Conservation (phyloP, 2,113 vertebrate genomes). For the Balaeniceps rex region DNA sequence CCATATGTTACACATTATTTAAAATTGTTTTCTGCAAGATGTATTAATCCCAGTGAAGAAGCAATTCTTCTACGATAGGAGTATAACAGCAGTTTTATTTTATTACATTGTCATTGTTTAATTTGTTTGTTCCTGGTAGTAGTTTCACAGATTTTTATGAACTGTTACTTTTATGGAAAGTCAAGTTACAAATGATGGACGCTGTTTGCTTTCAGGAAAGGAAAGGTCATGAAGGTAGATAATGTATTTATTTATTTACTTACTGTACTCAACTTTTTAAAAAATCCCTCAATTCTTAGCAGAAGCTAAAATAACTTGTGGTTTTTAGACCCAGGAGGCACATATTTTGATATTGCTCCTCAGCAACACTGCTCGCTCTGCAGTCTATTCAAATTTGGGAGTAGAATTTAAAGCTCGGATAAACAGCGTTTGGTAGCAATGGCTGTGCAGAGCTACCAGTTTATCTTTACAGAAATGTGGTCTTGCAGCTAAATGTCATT, state of each 20-base stretch:
- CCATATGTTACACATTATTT: constrained; percentile 77
- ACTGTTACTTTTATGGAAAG: constrained; percentile 74
- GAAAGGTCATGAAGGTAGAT: constrained; percentile 53
- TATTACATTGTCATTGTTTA: constrained; percentile 73
- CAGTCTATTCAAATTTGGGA: constrained; percentile 54
- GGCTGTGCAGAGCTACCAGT: background rate
- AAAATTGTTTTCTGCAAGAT: constrained; percentile 72
- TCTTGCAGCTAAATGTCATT: constrained; percentile 6
- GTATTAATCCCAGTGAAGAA: constrained; percentile 71
- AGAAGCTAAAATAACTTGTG: constrained; percentile 52
- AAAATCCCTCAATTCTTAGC: constrained; percentile 12
- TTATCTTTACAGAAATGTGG: constrained; percentile 25
- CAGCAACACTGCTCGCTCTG: constrained; percentile 34
- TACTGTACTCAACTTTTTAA: background rate
- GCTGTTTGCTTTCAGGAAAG: constrained; percentile 53
- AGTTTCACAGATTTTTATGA: constrained; percentile 74
- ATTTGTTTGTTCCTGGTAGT: constrained; percentile 74
- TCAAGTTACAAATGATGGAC: constrained; percentile 58
- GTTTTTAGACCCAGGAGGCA: constrained; percentile 32
- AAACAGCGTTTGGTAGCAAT: constrained; percentile 29
- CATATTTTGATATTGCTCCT: constrained; percentile 62
- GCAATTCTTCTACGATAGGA: constrained; percentile 63
- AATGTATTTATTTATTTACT: constrained; percentile 44
- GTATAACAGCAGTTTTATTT: constrained; percentile 69
- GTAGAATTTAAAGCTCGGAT: constrained; percentile 42